Conservation (phyloP, 2,888 invertebrate species). For the Clusia tigrina region DNA sequence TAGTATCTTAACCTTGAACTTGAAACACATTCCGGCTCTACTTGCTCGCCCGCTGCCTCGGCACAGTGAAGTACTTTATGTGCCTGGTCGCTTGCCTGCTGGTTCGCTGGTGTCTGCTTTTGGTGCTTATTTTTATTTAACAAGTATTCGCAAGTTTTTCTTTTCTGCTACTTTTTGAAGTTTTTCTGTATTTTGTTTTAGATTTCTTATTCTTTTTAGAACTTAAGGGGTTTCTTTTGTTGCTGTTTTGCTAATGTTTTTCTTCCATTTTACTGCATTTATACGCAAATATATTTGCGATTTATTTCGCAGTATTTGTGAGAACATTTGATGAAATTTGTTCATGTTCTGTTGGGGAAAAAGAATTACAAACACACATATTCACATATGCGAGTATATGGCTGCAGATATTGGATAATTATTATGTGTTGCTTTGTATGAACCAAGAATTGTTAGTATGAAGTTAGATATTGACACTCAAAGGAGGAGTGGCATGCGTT, state of each 20-base stretch:
- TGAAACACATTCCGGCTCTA: constrained; percentile 51
- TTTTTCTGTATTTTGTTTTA: neutral
- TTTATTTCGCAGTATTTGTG: neutral
- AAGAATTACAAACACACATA: too few species aligned
- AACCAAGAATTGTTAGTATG: too few species aligned
- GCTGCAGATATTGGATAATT: too few species aligned
- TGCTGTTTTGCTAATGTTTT: neutral
- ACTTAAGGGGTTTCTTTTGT: neutral
- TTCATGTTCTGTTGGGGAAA: too few species aligned
- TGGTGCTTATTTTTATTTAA: neutral
- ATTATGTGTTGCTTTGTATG: too few species aligned
- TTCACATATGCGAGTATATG: too few species aligned
- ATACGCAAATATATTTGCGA: neutral
- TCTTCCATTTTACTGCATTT: neutral
- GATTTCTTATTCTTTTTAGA: neutral
- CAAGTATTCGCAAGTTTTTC: neutral
- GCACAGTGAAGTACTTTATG: constrained; percentile 43
- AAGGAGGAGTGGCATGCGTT: too few species aligned
- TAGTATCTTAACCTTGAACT: constrained; percentile 64
- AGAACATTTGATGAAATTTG: neutral
- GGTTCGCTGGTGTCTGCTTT: constrained; percentile 6
- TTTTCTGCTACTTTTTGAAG: neutral
- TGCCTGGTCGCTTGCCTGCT: constrained; percentile 7
- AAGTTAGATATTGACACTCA: too few species aligned
- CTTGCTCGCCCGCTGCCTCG: constrained; percentile 36